Percentiles rank a stretch among this genome's conserved stretches.
Evolutionary conservation across 2,113 vertebrate genomes (phyloP).

Genomic region (Turnix velox): DNA sequence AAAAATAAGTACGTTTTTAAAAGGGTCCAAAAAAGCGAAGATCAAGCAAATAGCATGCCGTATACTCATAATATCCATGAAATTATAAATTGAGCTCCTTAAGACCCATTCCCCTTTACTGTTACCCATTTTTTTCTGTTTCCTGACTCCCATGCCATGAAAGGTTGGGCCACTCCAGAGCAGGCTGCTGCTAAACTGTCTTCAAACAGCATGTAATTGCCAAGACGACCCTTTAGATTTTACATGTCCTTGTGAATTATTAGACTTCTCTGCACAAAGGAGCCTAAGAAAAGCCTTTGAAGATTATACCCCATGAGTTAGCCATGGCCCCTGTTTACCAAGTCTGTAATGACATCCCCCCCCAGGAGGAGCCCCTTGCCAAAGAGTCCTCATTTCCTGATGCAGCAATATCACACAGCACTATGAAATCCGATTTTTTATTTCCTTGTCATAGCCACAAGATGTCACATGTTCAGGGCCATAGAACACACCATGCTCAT

Average conservation of each 20-base stretch:
- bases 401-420: not conserved
- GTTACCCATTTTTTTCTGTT: not conserved
- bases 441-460: not conserved
- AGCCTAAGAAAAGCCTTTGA: not conserved
- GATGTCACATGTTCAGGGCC: not conserved
- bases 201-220: not conserved
- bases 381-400: not conserved
- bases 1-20: not conserved
- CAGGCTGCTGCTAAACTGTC: not conserved
- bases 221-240: not conserved
- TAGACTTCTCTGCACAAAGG: not conserved
- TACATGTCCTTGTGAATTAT: not conserved
- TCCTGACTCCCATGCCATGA: not conserved
- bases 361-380: not conserved
- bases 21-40: not conserved
- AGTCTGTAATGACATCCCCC: not conserved
- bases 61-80: not conserved
- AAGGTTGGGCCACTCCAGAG: not conserved
- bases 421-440: not conserved
- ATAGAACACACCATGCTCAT: not conserved
- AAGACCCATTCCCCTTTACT: not conserved
- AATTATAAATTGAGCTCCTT: not conserved
- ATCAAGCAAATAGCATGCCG: not conserved
- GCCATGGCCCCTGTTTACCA: not conserved
- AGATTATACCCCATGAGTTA: not conserved